Evolutionary conservation across 2,797 vertebrate genomes (phyloP).

Genomic region (Chrosomus eos): DNA sequence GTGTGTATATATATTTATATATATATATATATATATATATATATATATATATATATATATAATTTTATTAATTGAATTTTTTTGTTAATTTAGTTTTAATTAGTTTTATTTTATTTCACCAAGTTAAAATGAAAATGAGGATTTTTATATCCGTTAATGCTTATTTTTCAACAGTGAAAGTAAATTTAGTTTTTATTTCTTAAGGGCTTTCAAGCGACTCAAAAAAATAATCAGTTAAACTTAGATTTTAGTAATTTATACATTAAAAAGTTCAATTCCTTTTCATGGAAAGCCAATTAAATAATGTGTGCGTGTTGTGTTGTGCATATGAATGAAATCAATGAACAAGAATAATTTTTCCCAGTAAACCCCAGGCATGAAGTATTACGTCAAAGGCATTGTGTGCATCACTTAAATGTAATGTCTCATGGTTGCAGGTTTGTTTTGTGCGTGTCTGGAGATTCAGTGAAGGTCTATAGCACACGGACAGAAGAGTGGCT

Average conservation of each 20-base stretch:
- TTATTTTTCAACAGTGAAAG: not conserved
- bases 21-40: no score
- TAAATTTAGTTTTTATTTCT: not conserved
- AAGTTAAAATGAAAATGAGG: not conserved
- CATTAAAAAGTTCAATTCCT: not conserved
- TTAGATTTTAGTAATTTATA: not conserved
- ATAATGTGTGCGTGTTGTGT: not conserved
- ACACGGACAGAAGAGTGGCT: conserved; percentile 88
- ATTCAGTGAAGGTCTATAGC: conserved; percentile 90
- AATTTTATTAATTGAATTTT: no score
- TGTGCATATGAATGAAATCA: not conserved
- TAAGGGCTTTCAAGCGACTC: not conserved
- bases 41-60: no score
- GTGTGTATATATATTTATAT: no score
- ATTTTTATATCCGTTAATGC: not conserved
- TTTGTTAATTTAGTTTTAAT: no score
- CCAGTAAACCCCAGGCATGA: no score
- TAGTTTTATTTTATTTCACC: not conserved
- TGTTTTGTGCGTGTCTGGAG: conserved; percentile 87
- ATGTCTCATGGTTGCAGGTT: conserved; percentile 74
- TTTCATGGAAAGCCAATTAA: not conserved
- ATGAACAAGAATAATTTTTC: not conserved
- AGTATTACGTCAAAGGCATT: not conserved
- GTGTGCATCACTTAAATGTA: not conserved
- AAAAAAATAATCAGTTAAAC: not conserved